Evolutionary conservation across 1,140 invertebrate genomes (phyloP), one percentile per base, ranked within the genome.

Genomic region (Drosophila insularis): DNA sequence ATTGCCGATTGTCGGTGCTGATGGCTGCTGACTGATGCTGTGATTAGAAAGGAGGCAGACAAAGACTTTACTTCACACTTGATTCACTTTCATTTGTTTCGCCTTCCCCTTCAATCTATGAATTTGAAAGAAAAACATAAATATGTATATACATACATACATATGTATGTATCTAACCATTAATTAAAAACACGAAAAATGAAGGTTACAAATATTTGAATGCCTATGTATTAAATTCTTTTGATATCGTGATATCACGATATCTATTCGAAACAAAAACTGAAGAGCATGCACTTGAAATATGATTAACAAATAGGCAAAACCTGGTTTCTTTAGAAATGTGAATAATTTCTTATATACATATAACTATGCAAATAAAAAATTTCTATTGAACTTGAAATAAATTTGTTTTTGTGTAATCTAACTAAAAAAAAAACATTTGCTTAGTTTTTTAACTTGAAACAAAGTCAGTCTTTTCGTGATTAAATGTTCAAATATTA

Each of bases 31-130:
- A 17, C 43, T 71, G 35, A 31, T 65, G 37, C 17, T 73, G 43
- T 53, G 67, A 80, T 85, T 84, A 63, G 81, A 84, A 85, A 84
- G 81, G 81, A 60, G 78, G 27, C 64, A 79, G 62, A 62, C 64
- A 59, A 77, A 71, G 61, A 74, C 76, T 69, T 69, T 59, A 69
- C 72, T 79, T 82, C 80, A 85, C 81, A 84, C 81, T 80, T 80
- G 80, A 81, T 77, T 77, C 60, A 76, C 80, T 85, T 84, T 84
- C 81, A 50, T 50, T 50, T 50, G 43, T 50, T 50, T 50, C 8
- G 14, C 19, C 43, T 50, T 10, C 14, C 81, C 70, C 77, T 77
- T 73, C 43, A 19, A 55, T 69, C 73, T 64, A 71, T 60, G 61
- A 54, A 63, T 54, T 43, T 27, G 23, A 27, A 5, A 27, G 27